Evolutionary conservation across 2,113 vertebrate genomes (phyloP), one percentile per base, ranked within the genome.

Genomic region (Atlantisia rogersi): DNA sequence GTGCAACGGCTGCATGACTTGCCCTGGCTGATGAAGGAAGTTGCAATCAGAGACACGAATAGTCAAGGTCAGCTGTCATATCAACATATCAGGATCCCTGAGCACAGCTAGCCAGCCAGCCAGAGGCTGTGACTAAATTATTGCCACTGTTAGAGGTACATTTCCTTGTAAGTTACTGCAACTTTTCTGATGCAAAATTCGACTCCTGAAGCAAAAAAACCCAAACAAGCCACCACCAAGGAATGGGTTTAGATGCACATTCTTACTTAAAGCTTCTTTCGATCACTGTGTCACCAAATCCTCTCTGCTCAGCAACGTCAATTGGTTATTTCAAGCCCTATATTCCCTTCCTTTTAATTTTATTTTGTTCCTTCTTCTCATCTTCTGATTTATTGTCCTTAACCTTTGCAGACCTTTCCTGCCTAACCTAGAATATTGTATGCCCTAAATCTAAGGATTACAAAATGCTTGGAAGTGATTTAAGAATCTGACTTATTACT

Each of bases 381-480:
- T 74, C 58, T 93, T 85, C 78, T 91, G 83, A 93, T 94, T 96
- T 97, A 94, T 85, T 87, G 59, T 69, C 52, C 88, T 88, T 68
- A 94, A 92, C 48, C 58, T 87, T 76, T 3, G 1, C 37, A 94
- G 83, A 73, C 68, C 75, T 76, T 95, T 95, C 76, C 62, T 94
- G 68, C 90, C 71, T 86, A 83, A 85, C 86, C 82, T 69, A 75
- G 90, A 90, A 86, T 94, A 95, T 84, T 94, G 67, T 63, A 77
- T 60, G 78, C 52, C 53, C 46, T 93, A 93, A 92, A 87, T 89
- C 86, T 93, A 75, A 90, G 56, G 71, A 84, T 89, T 84, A 78
- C 55, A 91, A 95, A 97, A 91, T 76, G 31, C 63, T 88, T 95
- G 91, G 82, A 90, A 95, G 19, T 93, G 71, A 97, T 96, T 97